Evolutionary conservation across 30 jellyfish, hydroid and myxozoan genomes (phyloP).

Genomic region (Cassiopea andromeda): DNA sequence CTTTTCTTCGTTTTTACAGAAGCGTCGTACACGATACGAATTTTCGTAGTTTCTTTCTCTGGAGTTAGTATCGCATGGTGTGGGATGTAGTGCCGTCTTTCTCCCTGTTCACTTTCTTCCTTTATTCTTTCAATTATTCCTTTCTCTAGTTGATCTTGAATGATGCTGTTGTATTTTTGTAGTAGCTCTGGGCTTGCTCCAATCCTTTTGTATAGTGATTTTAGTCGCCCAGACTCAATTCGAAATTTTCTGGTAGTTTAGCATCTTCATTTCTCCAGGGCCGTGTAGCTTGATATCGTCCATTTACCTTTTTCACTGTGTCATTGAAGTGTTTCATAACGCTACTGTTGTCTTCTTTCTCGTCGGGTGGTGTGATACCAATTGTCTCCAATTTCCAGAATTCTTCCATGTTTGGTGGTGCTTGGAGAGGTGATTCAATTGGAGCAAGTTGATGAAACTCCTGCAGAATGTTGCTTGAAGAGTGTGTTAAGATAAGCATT

Average conservation of each 20-base stretch:
- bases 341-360: slow-evolving; percentile 1
- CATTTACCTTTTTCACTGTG: slow-evolving; percentile 14
- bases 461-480: neutral
- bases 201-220: neutral
- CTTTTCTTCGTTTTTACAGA: slow-evolving; percentile 37
- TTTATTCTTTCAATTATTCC: slow-evolving; percentile 23
- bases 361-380: neutral
- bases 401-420: slow-evolving; percentile 6
- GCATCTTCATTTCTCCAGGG: slow-evolving; percentile 46
- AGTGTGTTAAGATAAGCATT: neutral
- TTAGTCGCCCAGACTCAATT: slow-evolving; percentile 21
- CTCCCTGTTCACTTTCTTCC: slow-evolving; percentile 7
- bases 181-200: neutral
- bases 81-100: slow-evolving; percentile 33
- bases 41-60: slow-evolving; percentile 34
- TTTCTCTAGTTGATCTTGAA: slow-evolving; percentile 37
- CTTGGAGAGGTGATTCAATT: neutral
- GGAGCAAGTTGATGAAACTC: neutral
- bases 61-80: slow-evolving; percentile 32
- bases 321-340: slow-evolving; percentile 16
- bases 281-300: slow-evolving; percentile 37
- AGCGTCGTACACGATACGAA: slow-evolving; percentile 58
- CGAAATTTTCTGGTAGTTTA: slow-evolving; percentile 13
- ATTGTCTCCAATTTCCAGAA: slow-evolving; percentile 8
- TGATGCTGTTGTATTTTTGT: slow-evolving; percentile 11